phyloP scores from a whole-genome alignment of 1,140 invertebrate genomes.

The Ctenoplectra terminalis region DNA sequence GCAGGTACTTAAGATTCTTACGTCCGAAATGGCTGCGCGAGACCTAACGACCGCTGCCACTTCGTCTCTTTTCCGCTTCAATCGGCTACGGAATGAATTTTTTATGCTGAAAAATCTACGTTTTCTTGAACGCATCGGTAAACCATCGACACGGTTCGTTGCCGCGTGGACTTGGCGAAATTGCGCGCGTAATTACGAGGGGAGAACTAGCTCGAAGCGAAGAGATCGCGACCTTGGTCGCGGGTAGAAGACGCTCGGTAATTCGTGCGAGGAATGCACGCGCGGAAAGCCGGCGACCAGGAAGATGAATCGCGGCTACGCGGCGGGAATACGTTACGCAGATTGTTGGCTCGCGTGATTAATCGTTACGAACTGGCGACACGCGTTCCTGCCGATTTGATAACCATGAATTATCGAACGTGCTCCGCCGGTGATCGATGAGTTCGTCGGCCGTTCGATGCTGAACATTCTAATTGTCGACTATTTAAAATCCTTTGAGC shows the following conservation, averaged over 20 bases:
- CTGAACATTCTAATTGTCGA: conserved; percentile 3
- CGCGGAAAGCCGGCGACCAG: background rate
- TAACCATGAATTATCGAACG: conserved; percentile 28
- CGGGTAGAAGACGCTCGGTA: background rate
- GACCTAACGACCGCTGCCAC: background rate
- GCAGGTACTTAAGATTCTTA: conserved; percentile 49
- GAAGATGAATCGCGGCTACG: conserved; percentile 31
- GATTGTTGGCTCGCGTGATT: conserved; percentile 1
- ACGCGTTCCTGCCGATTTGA: conserved; percentile 31
- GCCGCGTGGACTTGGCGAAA: background rate
- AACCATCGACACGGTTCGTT: background rate
- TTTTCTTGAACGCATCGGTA: background rate
- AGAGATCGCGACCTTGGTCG: background rate
- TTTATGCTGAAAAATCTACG: background rate
- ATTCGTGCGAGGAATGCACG: conserved; percentile 16
- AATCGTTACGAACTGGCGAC: conserved; percentile 22
- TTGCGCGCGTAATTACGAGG: background rate
- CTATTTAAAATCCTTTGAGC: background rate
- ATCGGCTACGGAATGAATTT: conserved; percentile 7
- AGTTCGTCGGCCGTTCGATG: background rate
- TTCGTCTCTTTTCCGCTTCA: background rate
- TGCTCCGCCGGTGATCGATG: conserved; percentile 16
- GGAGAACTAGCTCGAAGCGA: background rate
- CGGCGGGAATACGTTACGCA: conserved; percentile 14
- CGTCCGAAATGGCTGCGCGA: conserved; percentile 30